These are phyloP conservation scores for Cephus cinctus DNA, from an alignment of 1,140 invertebrate species.

Conservation along the genomic window DNA sequence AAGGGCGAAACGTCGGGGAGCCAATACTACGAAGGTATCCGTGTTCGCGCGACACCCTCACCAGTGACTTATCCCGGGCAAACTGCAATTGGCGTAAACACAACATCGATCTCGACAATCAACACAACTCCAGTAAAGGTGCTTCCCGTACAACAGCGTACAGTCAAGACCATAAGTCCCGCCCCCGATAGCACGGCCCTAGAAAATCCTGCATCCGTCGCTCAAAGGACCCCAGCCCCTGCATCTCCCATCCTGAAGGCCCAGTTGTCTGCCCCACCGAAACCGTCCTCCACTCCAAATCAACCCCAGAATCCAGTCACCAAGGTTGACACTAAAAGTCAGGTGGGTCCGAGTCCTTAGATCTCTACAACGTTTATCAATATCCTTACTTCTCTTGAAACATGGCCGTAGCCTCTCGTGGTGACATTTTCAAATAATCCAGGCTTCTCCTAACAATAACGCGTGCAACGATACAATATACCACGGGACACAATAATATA, in stretches of 20 bases:
- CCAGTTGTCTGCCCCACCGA: constrained; percentile 71
- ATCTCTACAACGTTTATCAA: constrained; percentile 32
- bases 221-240: constrained; percentile 46
- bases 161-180: constrained; percentile 46
- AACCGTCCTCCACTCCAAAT: constrained; percentile 49
- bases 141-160: constrained; percentile 52
- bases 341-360: constrained; percentile 59
- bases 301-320: constrained; percentile 50
- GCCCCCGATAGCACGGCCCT: constrained; percentile 40
- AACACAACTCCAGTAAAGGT: constrained; percentile 51
- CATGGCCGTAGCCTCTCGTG: too few relatives aligned
- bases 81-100: constrained; percentile 30
- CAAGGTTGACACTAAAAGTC: constrained; percentile 62
- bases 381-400: background rate
- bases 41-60: constrained; percentile 63
- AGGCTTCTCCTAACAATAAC: too few relatives aligned
- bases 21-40: constrained; percentile 73
- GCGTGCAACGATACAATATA: too few relatives aligned
- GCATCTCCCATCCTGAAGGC: constrained; percentile 75
- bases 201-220: constrained; percentile 40
- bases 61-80: constrained; percentile 50
- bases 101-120: constrained; percentile 27
- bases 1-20: constrained; percentile 64
- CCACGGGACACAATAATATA: too few relatives aligned
- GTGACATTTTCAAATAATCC: too few relatives aligned